Percentiles rank a stretch among this genome's conserved stretches.
phyloP scores from a whole-genome alignment of 2,888 invertebrate genomes.

The Lottia scabra region DNA sequence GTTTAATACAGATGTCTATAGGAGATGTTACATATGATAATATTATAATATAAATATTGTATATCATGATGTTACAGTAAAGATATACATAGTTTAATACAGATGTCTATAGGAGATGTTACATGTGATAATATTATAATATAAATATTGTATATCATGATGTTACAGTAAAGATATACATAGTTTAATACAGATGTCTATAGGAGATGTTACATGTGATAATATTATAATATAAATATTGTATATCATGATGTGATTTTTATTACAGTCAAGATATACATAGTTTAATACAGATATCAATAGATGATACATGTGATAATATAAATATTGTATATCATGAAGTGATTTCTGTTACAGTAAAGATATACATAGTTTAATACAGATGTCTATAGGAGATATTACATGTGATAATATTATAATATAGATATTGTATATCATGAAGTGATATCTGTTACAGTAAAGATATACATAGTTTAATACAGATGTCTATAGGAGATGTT shows the following conservation, averaged over 20 bases:
- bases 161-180: neutral
- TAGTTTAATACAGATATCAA: neutral
- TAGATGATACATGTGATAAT: neutral
- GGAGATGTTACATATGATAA: neutral
- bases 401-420: conserved; percentile 18
- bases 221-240: too few relatives aligned
- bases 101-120: neutral
- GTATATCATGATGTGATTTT: too few relatives aligned
- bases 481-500: conserved; percentile 47
- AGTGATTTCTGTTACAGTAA: neutral
- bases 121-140: neutral
- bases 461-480: conserved; percentile 59
- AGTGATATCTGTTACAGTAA: too few relatives aligned
- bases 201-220: conserved; percentile 37
- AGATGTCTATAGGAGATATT: conserved; percentile 47
- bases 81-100: neutral
- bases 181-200: conserved; percentile 54
- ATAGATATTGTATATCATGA: neutral
- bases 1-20: neutral
- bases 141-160: too few relatives aligned
- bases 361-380: conserved; percentile 42
- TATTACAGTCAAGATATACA: neutral
- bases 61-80: too few relatives aligned
- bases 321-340: too few relatives aligned
- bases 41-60: too few relatives aligned